Evolutionary conservation across 2,888 invertebrate genomes (phyloP).

Genomic region (Camponotus fellah): DNA sequence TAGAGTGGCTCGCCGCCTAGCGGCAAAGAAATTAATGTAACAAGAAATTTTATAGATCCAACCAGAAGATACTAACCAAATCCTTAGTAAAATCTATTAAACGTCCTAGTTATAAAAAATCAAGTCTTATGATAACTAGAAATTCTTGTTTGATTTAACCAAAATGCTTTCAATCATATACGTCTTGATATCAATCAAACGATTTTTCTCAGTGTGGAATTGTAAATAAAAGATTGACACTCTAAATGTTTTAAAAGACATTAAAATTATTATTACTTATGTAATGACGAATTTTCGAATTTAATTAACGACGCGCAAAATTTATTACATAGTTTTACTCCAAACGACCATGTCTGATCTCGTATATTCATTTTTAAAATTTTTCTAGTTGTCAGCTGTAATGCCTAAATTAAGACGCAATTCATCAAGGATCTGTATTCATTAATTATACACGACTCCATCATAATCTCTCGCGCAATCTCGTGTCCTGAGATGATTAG

Average conservation of each 20-base stretch:
- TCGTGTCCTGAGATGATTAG: conserved; percentile 17
- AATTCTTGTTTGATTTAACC: no score
- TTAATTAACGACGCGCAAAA: conserved; percentile 14
- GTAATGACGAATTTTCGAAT: conserved; percentile 5
- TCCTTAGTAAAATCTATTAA: no score
- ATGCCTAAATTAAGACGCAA: conserved; percentile 5
- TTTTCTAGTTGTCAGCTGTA: not conserved
- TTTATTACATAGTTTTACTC: not conserved
- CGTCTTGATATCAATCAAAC: no score
- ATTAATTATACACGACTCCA: conserved; percentile 16
- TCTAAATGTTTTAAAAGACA: not conserved
- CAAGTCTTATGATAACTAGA: no score
- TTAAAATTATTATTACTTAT: not conserved
- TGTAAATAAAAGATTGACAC: not conserved
- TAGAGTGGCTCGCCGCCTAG: no score
- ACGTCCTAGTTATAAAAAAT: no score
- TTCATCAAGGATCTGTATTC: conserved; percentile 5
- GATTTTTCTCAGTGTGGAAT: no score
- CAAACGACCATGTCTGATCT: not conserved
- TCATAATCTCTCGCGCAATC: conserved; percentile 27
- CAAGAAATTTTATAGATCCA: no score
- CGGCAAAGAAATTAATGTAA: no score
- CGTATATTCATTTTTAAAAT: conserved; percentile 4
- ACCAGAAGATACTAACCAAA: no score
- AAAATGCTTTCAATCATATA: no score